Evolutionary conservation across 30 jellyfish, hydroid and myxozoan genomes (phyloP).

Genomic region (Turritopsis dohrnii): DNA sequence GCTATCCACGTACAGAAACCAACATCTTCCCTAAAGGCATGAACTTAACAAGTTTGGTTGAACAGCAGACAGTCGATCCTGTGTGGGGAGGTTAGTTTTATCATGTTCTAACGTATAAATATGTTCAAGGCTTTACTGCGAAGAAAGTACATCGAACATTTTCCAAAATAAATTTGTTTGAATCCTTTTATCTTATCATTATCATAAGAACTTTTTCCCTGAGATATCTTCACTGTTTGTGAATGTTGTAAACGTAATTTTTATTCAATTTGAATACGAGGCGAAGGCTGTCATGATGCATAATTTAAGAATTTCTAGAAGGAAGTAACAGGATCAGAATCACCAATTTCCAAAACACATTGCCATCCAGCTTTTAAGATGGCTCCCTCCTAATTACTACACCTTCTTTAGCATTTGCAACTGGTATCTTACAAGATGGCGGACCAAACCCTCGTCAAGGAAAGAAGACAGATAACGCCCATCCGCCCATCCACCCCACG

Average conservation of each 20-base stretch:
- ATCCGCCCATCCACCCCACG: slow-evolving; percentile 99
- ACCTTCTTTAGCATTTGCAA: slow-evolving; percentile 69
- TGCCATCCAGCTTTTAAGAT: too few relatives aligned
- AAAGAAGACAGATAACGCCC: slow-evolving; percentile 97
- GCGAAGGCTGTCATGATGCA: too few relatives aligned
- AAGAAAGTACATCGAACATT: too few relatives aligned
- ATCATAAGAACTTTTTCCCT: background rate
- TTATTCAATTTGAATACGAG: too few relatives aligned
- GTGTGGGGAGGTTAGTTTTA: slow-evolving; percentile 92
- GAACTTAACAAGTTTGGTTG: slow-evolving; percentile 63
- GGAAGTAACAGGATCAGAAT: too few relatives aligned
- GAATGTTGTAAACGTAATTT: too few relatives aligned
- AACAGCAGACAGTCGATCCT: slow-evolving; percentile 62
- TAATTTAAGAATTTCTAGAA: too few relatives aligned
- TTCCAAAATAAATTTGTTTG: background rate
- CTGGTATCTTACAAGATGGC: slow-evolving; percentile 49
- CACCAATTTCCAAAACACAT: too few relatives aligned
- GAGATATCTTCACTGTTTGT: too few relatives aligned
- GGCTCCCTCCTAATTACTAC: background rate
- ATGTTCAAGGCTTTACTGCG: too few relatives aligned
- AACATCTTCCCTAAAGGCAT: slow-evolving; percentile 84
- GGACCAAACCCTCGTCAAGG: slow-evolving; percentile 94
- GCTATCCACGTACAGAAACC: slow-evolving; percentile 99
- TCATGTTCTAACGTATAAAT: background rate
- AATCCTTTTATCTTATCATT: background rate